A percentile compares a stretch with the other conserved stretches of the same genome.
These are phyloP conservation scores for Psittacula derbiana DNA, from an alignment of 2,797 vertebrate genomes.

Conservation along the genomic window DNA sequence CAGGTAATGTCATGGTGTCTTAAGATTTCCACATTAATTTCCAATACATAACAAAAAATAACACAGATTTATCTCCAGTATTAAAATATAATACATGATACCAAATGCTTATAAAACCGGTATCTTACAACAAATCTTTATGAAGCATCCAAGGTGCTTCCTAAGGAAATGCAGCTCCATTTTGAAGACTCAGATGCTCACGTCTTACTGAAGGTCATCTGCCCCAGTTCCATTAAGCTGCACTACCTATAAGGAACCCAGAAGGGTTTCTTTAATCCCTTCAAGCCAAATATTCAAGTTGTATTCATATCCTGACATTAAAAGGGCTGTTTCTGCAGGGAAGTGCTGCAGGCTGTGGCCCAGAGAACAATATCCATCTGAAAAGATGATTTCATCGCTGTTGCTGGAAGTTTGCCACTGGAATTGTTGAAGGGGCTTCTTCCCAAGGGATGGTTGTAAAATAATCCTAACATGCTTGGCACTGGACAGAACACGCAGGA, in stretches of 20 bases:
- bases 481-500: neutral
- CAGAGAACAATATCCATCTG: neutral
- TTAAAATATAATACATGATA: neutral
- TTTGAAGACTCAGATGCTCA: neutral
- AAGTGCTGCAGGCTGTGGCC: neutral
- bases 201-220: neutral
- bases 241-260: neutral
- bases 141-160: neutral
- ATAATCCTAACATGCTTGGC: neutral
- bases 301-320: neutral
- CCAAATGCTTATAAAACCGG: neutral
- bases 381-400: neutral
- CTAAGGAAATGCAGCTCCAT: neutral
- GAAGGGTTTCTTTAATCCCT: neutral
- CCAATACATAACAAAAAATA: neutral
- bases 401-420: neutral
- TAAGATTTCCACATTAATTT: neutral
- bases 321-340: neutral
- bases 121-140: neutral
- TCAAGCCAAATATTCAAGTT: neutral
- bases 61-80: neutral
- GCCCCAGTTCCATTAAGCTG: neutral
- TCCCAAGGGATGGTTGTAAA: neutral
- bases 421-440: neutral
- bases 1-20: neutral